Conservation (phyloP, 2,797 vertebrate species). For the Pteropus rufus region DNA sequence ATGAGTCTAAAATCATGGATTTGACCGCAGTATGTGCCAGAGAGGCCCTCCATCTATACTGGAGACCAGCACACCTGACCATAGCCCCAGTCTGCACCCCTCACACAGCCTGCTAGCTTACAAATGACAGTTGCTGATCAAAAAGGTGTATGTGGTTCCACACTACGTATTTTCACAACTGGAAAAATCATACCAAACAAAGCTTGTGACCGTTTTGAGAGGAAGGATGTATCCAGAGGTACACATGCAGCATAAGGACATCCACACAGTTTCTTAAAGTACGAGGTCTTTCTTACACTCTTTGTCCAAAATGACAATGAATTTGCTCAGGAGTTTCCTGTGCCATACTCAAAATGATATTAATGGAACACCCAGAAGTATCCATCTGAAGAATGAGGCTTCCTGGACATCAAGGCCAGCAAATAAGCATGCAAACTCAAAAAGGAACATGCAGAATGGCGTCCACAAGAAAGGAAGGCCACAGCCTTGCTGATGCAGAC, state of each 20-base stretch:
- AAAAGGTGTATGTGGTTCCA: not conserved
- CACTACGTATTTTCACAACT: not conserved
- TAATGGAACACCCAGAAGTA: not conserved
- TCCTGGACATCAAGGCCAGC: not conserved
- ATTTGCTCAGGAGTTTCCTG: not conserved
- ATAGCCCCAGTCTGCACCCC: not conserved
- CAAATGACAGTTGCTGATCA: too few species aligned
- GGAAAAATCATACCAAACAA: not conserved
- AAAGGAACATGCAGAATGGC: not conserved
- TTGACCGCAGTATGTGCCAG: not conserved
- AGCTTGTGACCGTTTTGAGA: too few species aligned
- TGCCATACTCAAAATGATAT: not conserved
- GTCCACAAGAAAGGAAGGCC: accelerated
- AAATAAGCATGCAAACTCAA: not conserved
- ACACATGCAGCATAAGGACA: not conserved
- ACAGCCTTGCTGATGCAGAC: not conserved
- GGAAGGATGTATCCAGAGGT: too few species aligned
- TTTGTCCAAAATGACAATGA: too few species aligned
- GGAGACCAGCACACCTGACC: not conserved
- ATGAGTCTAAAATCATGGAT: not conserved
- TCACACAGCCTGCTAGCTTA: not conserved
- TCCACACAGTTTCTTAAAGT: not conserved
- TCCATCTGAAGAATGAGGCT: not conserved
- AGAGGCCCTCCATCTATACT: not conserved
- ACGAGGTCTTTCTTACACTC: not conserved